Base-by-base conservation (phyloP, 2,888 invertebrate genomes). In the Nasonovia ribisnigri region DNA sequence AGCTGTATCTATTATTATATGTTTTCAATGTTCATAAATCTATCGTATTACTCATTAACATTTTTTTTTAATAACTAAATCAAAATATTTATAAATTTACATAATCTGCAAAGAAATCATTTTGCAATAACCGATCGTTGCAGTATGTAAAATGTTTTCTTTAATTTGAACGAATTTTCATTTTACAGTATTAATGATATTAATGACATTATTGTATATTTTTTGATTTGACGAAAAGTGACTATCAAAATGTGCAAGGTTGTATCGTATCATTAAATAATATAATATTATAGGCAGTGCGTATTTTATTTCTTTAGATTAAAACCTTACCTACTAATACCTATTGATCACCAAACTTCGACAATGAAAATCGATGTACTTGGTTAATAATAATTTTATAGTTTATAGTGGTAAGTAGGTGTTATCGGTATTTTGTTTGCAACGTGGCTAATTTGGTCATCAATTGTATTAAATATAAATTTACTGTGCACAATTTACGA, bases 391-490 rank as follows among this genome's bases (percentile, higher is more conserved):
- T 16, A 51, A 51, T 51, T 51, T 51, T 13, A n/a, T n/a, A n/a
- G 4, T 87, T 90, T 67, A n/a, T 67, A 36, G 20, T 11, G 13
- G 11, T 5, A 26, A 77, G 36, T 84, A 84, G 84, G 57, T 57
- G 84, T 91, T 16, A 67, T 60, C 10, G 24, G 5, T 16, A n/a
- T 29, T 54, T 57, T 26, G 8, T 86, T 46, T 46, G 4, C 26
- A n/a, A 5, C 46, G n/a, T 60, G 60, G 60, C 92, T 60, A 36
- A 67, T 87, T 60, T 87, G 87, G 92, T 92, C 67, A 48, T 87
- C 42, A 67, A 92, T 92, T 92, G 87, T 87, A 92, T 92, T 48
- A 54, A 87, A 87, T 46, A 87, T 67, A 92, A 87, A 87, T n/a
- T 36, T 86, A 86, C 36, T 46, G 5, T 16, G 92, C 92, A 92